These are phyloP conservation scores for Orchestia grillus DNA, from an alignment of 1,140 invertebrate genomes.

Conservation along the genomic window DNA sequence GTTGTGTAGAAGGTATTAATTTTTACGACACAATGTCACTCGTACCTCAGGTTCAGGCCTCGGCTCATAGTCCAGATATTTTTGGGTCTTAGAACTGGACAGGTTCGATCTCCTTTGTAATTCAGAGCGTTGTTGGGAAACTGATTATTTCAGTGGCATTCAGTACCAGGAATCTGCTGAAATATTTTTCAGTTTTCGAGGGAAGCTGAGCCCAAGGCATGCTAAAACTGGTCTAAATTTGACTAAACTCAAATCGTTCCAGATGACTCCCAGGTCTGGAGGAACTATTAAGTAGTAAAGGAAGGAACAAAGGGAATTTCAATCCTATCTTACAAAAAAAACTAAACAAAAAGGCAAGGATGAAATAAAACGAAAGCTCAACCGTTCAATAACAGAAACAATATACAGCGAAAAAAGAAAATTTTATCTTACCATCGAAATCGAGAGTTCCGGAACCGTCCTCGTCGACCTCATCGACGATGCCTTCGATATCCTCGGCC, in stretches of 20 bases:
- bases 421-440: conserved; percentile 17
- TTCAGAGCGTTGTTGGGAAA: too few species aligned
- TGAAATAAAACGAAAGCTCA: background rate
- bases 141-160: background rate
- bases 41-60: background rate
- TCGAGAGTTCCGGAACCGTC: conserved; percentile 60
- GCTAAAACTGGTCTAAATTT: background rate
- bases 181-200: background rate
- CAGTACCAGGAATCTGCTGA: background rate
- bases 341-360: background rate
- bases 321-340: background rate
- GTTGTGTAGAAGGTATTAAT: background rate
- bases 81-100: background rate
- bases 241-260: background rate
- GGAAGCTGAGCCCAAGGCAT: background rate
- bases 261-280: background rate
- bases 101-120: background rate
- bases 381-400: background rate
- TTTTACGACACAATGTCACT: background rate
- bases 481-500: conserved; percentile 91
- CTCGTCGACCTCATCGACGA: conserved; percentile 83
- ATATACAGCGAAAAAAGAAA: background rate
- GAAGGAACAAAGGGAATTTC: background rate
- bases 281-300: background rate
- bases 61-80: background rate